Base-by-base conservation (phyloP, 2,797 vertebrate genomes). In the Enteromius paludinosus region DNA sequence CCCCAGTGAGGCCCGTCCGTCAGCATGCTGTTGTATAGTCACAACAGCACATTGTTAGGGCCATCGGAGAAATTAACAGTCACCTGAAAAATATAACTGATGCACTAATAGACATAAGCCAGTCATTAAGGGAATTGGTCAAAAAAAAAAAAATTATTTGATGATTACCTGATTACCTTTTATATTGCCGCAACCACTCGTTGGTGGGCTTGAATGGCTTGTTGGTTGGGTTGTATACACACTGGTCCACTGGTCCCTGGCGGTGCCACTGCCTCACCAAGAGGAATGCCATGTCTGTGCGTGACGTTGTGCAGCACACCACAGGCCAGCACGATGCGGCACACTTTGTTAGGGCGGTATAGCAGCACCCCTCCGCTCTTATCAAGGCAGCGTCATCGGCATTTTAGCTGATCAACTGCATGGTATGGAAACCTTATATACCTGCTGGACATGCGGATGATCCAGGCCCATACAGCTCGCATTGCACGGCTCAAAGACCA, bases 71-170 rank as follows among this genome's bases (percentile, higher is more conserved):
- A n/a, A n/a, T n/a, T n/a, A n/a, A n/a, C n/a, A n/a, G n/a, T n/a
- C n/a, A n/a, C n/a, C n/a, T n/a, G n/a, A n/a, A n/a, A n/a, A n/a
- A n/a, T n/a, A n/a, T n/a, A n/a, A n/a, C n/a, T n/a, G n/a, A n/a
- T n/a, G n/a, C n/a, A n/a, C n/a, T n/a, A n/a, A n/a, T n/a, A n/a
- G n/a, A n/a, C n/a, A n/a, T n/a, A n/a, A 68, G 65, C 65, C 17
- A 68, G 5, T 41, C 65, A 68, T 35, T 68, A 68, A 68, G 41
- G 20, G 65, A 68, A 68, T 20, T 68, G 65, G 65, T 68, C 38
- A 68, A 68, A 68, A 66, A 35, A 33, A 38, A 1, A 68, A 68
- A n/a, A n/a, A n/a, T n/a, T n/a, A n/a, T n/a, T n/a, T n/a, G n/a
- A n/a, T n/a, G n/a, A n/a, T n/a, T n/a, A n/a, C 38, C 25, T 56